Conservation (phyloP, 2,113 vertebrate genomes). For the Paradisaea rubra region DNA sequence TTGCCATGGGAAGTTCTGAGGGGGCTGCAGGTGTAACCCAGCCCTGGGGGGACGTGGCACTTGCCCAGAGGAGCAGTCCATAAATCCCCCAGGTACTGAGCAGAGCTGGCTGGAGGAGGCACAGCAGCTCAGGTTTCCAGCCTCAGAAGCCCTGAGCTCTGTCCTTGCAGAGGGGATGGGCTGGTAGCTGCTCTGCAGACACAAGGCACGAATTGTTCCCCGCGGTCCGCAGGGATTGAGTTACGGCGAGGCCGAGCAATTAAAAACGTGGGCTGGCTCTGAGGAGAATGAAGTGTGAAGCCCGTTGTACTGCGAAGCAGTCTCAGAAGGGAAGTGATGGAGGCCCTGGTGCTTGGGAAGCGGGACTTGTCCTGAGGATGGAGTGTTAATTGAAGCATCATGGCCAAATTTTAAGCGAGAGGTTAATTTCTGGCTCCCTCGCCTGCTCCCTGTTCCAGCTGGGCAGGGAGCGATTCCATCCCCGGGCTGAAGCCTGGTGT, state of each 20-base stretch:
- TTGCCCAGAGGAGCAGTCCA: neutral
- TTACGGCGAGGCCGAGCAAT: neutral
- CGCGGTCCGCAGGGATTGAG: neutral
- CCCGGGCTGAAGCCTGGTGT: neutral
- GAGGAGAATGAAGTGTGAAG: constrained; percentile 13
- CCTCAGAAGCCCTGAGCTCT: neutral
- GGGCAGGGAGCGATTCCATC: neutral
- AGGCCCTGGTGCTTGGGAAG: neutral
- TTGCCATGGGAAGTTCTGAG: neutral
- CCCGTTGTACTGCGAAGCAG: neutral
- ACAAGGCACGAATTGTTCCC: neutral
- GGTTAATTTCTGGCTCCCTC: neutral
- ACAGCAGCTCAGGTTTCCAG: neutral
- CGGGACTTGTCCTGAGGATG: neutral
- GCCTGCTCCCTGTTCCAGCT: neutral
- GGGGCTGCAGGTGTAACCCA: neutral
- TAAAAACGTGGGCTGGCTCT: neutral
- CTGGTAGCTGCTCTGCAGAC: neutral
- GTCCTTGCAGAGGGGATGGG: neutral
- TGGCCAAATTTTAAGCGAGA: neutral
- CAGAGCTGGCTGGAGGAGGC: neutral
- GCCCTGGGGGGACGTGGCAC: accelerated
- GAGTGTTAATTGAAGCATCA: neutral
- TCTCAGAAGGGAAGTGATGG: neutral
- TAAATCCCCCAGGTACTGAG: neutral